Evolutionary conservation across 2,888 invertebrate genomes (phyloP).

Genomic region (Bimastos eiseni): DNA sequence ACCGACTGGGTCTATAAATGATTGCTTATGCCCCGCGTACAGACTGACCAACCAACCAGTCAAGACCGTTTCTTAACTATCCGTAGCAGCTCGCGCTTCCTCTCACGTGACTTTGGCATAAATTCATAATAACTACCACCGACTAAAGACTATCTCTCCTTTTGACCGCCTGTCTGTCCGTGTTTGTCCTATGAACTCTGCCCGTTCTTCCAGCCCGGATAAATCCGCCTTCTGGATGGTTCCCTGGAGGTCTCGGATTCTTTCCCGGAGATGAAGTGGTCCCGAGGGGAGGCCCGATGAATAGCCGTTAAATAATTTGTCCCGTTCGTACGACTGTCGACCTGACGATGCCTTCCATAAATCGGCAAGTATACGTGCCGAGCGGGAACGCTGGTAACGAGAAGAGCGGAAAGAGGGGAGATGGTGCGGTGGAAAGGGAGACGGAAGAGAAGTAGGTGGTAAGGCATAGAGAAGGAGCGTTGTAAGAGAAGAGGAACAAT

Average conservation of each 20-base stretch:
- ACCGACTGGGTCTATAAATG: too few relatives aligned
- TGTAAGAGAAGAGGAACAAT: neutral
- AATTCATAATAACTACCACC: neutral
- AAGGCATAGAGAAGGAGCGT: too few relatives aligned
- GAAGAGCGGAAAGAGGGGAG: neutral
- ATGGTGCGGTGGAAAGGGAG: neutral
- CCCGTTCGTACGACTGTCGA: neutral
- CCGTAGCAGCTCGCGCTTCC: too few relatives aligned
- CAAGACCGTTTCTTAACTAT: too few relatives aligned
- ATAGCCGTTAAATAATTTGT: conserved; percentile 23
- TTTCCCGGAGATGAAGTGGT: conserved; percentile 17
- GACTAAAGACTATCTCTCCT: neutral
- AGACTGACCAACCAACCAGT: too few relatives aligned
- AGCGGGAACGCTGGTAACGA: neutral
- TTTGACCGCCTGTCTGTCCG: neutral
- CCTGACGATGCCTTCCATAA: neutral
- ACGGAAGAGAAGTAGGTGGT: neutral
- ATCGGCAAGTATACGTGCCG: neutral
- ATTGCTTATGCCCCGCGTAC: too few relatives aligned
- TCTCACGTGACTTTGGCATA: neutral
- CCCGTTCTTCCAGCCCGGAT: neutral
- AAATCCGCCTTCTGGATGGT: conserved; percentile 13
- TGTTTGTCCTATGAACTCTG: neutral
- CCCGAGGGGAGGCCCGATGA: neutral
- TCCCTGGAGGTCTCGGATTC: neutral